Conservation (phyloP, 2,888 invertebrate genomes). For the Philonicus albiceps region DNA sequence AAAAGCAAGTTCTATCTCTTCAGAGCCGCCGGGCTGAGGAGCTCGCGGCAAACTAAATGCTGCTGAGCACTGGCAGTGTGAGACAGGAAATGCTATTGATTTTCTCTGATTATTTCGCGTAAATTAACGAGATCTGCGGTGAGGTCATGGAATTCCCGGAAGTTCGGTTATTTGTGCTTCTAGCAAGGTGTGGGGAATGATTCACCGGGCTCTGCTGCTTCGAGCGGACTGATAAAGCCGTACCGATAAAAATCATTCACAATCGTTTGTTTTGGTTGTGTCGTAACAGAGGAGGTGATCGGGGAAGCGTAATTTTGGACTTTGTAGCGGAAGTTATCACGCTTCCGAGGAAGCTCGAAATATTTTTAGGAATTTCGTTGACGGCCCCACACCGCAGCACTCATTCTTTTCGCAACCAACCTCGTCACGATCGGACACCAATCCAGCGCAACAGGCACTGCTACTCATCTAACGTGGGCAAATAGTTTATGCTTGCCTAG, state of each 20-base stretch:
- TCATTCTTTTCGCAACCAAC: not conserved
- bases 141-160: conserved; percentile 43
- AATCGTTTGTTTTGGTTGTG: not conserved
- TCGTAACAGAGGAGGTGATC: not conserved
- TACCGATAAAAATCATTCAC: conserved; percentile 11
- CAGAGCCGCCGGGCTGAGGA: not conserved
- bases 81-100: conserved; percentile 2
- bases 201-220: not conserved
- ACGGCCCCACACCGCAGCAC: not conserved
- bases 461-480: not conserved
- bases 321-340: not conserved
- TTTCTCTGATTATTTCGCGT: conserved; percentile 23
- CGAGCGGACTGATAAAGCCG: not conserved
- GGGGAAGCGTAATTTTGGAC: not conserved
- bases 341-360: not conserved
- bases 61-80: not conserved
- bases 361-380: not conserved
- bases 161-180: conserved; percentile 14
- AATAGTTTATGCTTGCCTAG: not conserved
- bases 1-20: not conserved
- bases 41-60: not conserved
- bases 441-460: not conserved
- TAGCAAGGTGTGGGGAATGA: conserved; percentile 3
- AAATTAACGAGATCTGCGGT: conserved; percentile 1
- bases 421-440: not conserved